A percentile compares a stretch with the other conserved stretches of the same genome.
phyloP scores from a whole-genome alignment of 2,113 vertebrate genomes.

The Elephas maximus region DNA sequence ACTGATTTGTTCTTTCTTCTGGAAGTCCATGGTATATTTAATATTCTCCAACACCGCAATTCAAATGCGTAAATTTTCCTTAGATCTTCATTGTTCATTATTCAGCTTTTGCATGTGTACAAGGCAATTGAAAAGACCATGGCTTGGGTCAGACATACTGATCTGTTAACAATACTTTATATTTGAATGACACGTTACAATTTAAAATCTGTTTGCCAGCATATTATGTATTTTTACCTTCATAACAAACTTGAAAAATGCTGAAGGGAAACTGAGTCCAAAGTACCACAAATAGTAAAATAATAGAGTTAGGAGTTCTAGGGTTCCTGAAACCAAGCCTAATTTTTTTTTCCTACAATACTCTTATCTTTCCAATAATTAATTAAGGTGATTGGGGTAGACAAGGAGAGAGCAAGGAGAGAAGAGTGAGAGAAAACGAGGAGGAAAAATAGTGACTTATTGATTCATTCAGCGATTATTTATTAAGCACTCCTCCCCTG shows the following conservation, averaged over 20 bases:
- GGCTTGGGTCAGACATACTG: too few species aligned
- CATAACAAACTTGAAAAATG: background rate
- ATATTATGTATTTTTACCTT: slow-evolving; percentile 7
- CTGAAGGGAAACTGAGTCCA: slow-evolving; percentile 1
- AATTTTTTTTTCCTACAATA: background rate
- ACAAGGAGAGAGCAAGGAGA: background rate
- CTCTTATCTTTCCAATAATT: background rate
- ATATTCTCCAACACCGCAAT: too few species aligned
- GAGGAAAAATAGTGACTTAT: background rate
- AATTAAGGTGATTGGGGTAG: background rate
- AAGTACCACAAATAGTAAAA: background rate
- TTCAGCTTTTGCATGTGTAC: too few species aligned
- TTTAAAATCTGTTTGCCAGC: background rate
- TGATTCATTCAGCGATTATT: background rate
- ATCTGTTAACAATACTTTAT: background rate
- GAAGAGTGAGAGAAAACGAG: background rate
- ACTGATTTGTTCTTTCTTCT: too few species aligned
- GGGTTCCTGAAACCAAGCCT: background rate
- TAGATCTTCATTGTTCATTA: too few species aligned
- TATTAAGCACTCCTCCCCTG: background rate
- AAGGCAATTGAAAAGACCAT: too few species aligned
- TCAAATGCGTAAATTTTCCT: too few species aligned
- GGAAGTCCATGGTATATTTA: too few species aligned
- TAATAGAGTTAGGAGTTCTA: background rate
- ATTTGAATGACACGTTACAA: background rate